Evolutionary conservation across 2,888 invertebrate species (phyloP), one percentile per base, ranked within the genome.

Genomic region (Deilephila elpenor): DNA sequence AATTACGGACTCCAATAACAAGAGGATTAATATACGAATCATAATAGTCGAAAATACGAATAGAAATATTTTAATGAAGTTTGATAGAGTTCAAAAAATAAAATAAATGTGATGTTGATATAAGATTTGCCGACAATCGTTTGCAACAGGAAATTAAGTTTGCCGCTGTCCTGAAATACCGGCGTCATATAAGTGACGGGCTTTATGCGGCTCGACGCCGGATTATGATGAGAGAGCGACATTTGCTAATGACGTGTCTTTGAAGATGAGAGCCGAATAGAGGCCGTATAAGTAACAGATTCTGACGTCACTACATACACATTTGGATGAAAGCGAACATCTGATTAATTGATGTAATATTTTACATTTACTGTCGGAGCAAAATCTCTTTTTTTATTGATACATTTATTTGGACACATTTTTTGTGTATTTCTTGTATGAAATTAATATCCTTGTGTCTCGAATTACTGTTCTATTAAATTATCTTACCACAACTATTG

Each of bases 111-210:
- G 7, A 34, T n/a, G 64, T 14, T 44, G 37, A 14, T 44, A 44
- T 67, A 67, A 25, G 20, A 67, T 67, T 44, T 25, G 14, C 37
- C 60, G 20, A 19, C 37, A 60, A 44, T 60, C 37, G 17, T 37
- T 71, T 59, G 60, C 59, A 60, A 60, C 71, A 71, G 71, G 71
- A 71, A 71, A 71, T 71, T 71, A 44, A 44, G 59, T 44, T 60
- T 59, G 60, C 71, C 60, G 37, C 71, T 60, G 25, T 60, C n/a
- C 60, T 60, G 44, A 67, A 67, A 67, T 67, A 67, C 25, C 64
- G 14, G 2, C 44, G 19, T 25, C 20, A 20, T 25, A 67, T 20
- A 62, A 34, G 44, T 51, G 67, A 67, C 67, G 25, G 44, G 44
- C 51, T 4, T 51, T 29, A 17, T 67, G 25, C 14, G 25, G 64